Conservation (phyloP, 2,113 vertebrate genomes). For the Cryptotis parvus region DNA sequence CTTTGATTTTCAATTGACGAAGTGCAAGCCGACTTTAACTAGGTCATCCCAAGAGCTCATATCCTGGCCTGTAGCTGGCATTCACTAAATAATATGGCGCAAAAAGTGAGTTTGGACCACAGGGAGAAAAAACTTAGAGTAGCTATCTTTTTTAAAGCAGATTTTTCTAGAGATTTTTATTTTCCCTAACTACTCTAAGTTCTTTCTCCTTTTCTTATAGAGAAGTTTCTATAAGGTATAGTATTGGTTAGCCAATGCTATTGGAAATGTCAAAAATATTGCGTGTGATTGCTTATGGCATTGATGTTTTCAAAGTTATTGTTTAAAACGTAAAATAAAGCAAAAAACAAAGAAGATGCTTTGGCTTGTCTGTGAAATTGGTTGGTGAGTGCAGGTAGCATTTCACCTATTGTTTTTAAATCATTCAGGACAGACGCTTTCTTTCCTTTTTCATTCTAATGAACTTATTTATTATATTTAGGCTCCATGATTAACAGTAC, state of each 20-base stretch:
- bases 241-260: neutral
- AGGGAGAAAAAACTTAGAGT: neutral
- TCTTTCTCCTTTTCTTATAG: neutral
- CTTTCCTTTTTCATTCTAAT: neutral
- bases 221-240: neutral
- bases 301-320: neutral
- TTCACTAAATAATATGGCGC: conserved; percentile 60
- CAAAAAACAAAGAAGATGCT: no score
- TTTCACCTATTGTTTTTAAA: neutral
- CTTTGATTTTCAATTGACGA: conserved; percentile 81
- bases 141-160: neutral
- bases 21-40: conserved; percentile 73
- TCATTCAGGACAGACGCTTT: neutral
- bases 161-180: conserved; percentile 35
- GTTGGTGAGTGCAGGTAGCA: neutral
- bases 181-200: neutral
- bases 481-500: no score
- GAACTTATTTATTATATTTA: no score
- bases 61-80: conserved; percentile 72
- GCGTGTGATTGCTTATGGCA: neutral
- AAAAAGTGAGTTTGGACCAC: neutral
- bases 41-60: conserved; percentile 75
- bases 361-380: neutral
- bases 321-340: neutral
- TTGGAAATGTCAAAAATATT: neutral